A percentile compares a stretch with the other conserved stretches of the same genome.
Conservation (phyloP, 2,113 vertebrate species). For the Entelurus aequoreus region DNA sequence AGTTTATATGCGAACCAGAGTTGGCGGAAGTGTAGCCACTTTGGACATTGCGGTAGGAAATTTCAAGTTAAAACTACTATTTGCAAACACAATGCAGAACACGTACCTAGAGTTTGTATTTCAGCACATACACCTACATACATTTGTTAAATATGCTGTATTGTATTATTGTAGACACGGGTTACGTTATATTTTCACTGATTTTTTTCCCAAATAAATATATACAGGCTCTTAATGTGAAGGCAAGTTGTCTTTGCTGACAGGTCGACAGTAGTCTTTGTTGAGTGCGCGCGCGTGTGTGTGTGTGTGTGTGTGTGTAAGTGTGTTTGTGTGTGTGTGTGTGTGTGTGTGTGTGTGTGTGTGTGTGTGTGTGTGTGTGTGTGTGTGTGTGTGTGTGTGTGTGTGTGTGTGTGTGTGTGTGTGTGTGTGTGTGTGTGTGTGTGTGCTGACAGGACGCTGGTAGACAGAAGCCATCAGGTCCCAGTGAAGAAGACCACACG, state of each 20-base stretch:
- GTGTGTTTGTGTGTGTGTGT: not conserved
- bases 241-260: conserved; percentile 10
- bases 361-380: not conserved
- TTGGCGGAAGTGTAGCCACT: not conserved
- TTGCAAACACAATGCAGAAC: not conserved
- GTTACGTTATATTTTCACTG: not conserved
- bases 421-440: not conserved
- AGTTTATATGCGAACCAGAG: no score
- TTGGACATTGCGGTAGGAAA: conserved; percentile 7
- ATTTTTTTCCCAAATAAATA: not conserved
- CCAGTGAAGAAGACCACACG: conserved; percentile 49
- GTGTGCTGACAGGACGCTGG: conserved; percentile 33
- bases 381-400: not conserved
- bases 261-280: not conserved
- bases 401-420: not conserved
- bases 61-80: conserved; percentile 32
- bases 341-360: not conserved
- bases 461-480: conserved; percentile 27
- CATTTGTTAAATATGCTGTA: not conserved
- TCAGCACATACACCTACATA: not conserved
- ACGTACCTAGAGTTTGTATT: no score
- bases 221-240: conserved; percentile 44
- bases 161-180: not conserved
- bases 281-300: not conserved
- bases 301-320: not conserved